Evolutionary conservation across 2,888 invertebrate species (phyloP), one percentile per base, ranked within the genome.

Genomic region (Xylophagus ater): DNA sequence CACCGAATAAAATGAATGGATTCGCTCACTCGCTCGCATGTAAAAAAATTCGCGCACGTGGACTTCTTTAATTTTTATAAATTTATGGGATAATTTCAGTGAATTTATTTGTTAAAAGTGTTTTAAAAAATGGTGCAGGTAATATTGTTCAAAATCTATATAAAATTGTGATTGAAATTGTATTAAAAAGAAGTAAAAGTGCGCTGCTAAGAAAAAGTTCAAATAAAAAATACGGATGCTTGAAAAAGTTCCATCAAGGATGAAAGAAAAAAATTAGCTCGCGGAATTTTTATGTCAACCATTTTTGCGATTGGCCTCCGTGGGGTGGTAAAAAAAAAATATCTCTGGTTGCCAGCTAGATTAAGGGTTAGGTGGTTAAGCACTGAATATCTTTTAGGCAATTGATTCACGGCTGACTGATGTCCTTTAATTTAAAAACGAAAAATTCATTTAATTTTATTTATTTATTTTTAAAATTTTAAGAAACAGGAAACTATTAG

Each of bases 1-100:
- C 37, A 40, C 45, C 45, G 42, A 45, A 44, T 36, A 44, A 45
- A 42, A 45, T 45, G 45, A 45, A 40, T 40, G 42, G 42, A n/a
- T n/a, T n/a, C n/a, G n/a, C n/a, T n/a, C n/a, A n/a, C n/a, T 42
- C 40, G 34, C 37, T 39, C 31, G 41, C 38, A 41, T 40, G 37
- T 33, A 44, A 44, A 41, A 37, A 40, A 45, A 29, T 40, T 40
- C 42, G 45, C 38, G 42, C 45, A 45, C 45, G 45, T 45, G 45
- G 42, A 38, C 32, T 37, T 34, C 33, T 34, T 38, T 34, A 39
- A 37, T 41, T 42, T 44, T 44, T 25, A 30, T 40, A 24, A 41
- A 42, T 45, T 45, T 40, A 45, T 45, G 45, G 42, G 37, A 21
- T 35, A 42, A 37, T 45, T 45, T 42, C 23, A 42, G 42, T 45